Base-by-base conservation (phyloP, 35 echinoderm and acorn worm genomes). In the Ophiothrix spiculata region DNA sequence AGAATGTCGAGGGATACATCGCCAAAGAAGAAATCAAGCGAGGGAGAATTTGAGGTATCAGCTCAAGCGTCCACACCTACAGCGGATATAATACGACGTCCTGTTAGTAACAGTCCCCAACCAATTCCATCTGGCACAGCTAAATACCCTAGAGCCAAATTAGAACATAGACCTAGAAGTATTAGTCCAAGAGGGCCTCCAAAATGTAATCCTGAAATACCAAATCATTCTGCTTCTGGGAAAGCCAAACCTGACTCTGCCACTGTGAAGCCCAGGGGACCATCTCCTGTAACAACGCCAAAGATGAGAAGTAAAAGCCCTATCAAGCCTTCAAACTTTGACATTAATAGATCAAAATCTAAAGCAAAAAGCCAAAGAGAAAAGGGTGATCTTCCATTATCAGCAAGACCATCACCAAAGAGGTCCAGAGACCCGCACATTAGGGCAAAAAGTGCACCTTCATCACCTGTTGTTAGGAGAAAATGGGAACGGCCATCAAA, bases 151-250 rank as follows among this genome's bases (percentile, higher is more conserved):
- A 39, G 40, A 40, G n/a, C 78, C n/a, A 35, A 64, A 15, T 84
- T 60, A 36, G 39, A 84, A 35, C 81, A 64, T 37, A 84, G 81
- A 35, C 54, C 81, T 64, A 84, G 63, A 42, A 84, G 81, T 84
- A 34, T 33, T 13, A 84, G 81, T 69, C 81, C 81, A 11, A 63
- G 81, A 64, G 45, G 32, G 54, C 31, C 23, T 4, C 42, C 31
- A 63, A 60, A 84, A 15, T 35, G 37, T n/a, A 34, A 1, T 17
- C 81, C 54, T 38, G 19, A 79, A 19, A 84, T 15, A 63, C 54
- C 46, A 64, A 84, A 23, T 33, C 54, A 84, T 84, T 84, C 54
- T 25, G 63, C 33, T 31, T 31, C 54, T 4, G 35, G 32, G 1
- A 36, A 54, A 36, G 46, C n/a, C 31, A 63, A 38, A 17, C 33